Conservation (phyloP, 2,797 vertebrate genomes). For the Chelidonichthys spinosus region DNA sequence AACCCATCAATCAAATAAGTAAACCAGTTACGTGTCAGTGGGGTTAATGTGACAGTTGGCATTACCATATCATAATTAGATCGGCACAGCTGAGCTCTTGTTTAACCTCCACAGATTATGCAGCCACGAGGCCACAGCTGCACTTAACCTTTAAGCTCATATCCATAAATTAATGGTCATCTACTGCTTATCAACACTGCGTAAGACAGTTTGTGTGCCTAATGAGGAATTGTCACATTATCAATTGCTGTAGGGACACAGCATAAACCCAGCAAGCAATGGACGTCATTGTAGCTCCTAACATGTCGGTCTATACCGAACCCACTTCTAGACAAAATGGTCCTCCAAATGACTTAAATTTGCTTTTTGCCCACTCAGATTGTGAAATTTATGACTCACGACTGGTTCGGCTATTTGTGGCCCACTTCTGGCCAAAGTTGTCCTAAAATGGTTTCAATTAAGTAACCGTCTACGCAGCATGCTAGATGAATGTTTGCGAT, state of each 20-base stretch:
- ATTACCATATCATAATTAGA: constrained; percentile 59
- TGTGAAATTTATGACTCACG: too few species aligned
- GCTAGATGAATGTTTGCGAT: too few species aligned
- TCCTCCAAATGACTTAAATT: too few species aligned
- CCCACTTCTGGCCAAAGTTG: too few species aligned
- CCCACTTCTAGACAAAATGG: too few species aligned
- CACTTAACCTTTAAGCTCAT: constrained; percentile 52
- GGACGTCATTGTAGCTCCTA: neutral
- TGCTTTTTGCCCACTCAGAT: too few species aligned
- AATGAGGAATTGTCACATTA: constrained; percentile 6
- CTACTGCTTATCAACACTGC: constrained; percentile 32
- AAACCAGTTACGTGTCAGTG: constrained; percentile 26
- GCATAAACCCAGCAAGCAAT: neutral
- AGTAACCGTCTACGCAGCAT: too few species aligned
- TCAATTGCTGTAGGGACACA: neutral
- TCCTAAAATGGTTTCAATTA: too few species aligned
- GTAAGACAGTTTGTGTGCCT: constrained; percentile 10
- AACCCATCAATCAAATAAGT: constrained; percentile 19
- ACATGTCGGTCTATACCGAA: neutral
- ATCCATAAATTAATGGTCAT: constrained; percentile 41
- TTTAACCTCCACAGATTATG: constrained; percentile 59
- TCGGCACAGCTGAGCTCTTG: constrained; percentile 49
- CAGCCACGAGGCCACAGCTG: constrained; percentile 30
- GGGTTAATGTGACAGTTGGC: constrained; percentile 51
- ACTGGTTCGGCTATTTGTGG: too few species aligned